Conservation (phyloP, 2,888 invertebrate genomes). For the Candidula unifasciata region DNA sequence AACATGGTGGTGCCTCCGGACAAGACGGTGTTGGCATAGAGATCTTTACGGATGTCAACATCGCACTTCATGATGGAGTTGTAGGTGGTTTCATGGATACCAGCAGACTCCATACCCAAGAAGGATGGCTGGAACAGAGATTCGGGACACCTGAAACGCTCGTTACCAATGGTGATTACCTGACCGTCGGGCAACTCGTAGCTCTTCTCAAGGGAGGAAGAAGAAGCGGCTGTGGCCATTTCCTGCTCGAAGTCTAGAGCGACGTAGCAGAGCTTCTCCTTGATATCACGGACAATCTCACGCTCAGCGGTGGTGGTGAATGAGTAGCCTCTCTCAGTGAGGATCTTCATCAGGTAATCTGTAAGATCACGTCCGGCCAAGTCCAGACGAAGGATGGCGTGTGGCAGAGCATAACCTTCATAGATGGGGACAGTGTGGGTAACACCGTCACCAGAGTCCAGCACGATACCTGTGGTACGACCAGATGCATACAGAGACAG, state of each 20-base stretch:
- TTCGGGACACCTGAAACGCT: conserved; percentile 59
- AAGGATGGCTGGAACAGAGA: conserved; percentile 73
- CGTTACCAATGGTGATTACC: conserved; percentile 67
- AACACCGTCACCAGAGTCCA: conserved; percentile 6
- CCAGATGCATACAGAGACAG: conserved; percentile 95
- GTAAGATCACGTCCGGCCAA: conserved; percentile 24
- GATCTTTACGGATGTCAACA: conserved; percentile 21
- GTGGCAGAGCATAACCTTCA: conserved; percentile 14
- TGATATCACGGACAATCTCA: conserved; percentile 83
- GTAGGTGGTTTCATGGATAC: conserved; percentile 21
- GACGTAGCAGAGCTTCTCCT: conserved; percentile 15
- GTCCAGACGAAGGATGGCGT: conserved; percentile 16
- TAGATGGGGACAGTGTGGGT: conserved; percentile 21
- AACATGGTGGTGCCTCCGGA: conserved; percentile 23
- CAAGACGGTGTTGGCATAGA: conserved; percentile 20
- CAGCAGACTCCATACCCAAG: conserved; percentile 52
- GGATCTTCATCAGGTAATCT: conserved; percentile 26
- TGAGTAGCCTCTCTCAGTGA: conserved; percentile 77
- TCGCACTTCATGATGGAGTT: conserved; percentile 32
- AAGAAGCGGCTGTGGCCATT: conserved; percentile 90
- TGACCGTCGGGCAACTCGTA: conserved; percentile 75
- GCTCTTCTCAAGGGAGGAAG: conserved; percentile 82
- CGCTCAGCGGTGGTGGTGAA: conserved; percentile 86
- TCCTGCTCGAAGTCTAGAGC: conserved; percentile 37
- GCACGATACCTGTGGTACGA: conserved; percentile 88